Percentiles rank a stretch among this genome's conserved stretches.
Evolutionary conservation across 2,797 vertebrate species (phyloP).

Genomic region (Botia almorhae): DNA sequence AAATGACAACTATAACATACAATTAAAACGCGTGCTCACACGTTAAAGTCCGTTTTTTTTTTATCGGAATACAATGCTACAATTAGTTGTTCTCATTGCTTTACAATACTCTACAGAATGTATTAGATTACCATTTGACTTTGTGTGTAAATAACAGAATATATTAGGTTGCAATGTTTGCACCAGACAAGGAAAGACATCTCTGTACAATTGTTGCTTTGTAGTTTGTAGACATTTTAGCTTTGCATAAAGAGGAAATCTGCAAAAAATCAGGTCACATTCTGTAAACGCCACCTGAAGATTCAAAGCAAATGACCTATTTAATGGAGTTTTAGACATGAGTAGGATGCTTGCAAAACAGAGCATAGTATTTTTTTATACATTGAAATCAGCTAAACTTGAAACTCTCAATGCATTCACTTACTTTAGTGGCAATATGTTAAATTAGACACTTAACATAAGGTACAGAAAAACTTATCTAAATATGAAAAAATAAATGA

Average conservation of each 20-base stretch:
- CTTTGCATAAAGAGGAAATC: conserved; percentile 60
- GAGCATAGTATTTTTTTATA: neutral
- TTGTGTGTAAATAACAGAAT: no score
- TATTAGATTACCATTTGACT: no score
- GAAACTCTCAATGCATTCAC: neutral
- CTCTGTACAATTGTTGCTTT: conserved; percentile 37
- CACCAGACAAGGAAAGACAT: no score
- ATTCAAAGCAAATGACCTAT: conserved; percentile 25
- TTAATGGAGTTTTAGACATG: neutral
- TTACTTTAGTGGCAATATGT: neutral
- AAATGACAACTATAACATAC: neutral
- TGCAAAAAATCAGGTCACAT: conserved; percentile 69
- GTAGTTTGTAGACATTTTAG: conserved; percentile 42
- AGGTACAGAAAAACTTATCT: neutral
- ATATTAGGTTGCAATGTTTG: no score
- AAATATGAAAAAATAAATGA: no score
- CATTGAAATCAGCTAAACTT: neutral
- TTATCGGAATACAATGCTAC: no score
- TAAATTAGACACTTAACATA: no score
- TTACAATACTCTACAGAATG: neutral
- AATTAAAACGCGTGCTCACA: neutral
- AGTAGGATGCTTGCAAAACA: neutral
- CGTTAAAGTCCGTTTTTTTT: no score
- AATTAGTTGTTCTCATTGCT: neutral
- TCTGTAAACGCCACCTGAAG: conserved; percentile 19